A percentile compares a stretch with the other conserved stretches of the same genome.
These are phyloP conservation scores for Ceratina calcarata DNA, from an alignment of 1,140 invertebrate species.

Conservation along the genomic window DNA sequence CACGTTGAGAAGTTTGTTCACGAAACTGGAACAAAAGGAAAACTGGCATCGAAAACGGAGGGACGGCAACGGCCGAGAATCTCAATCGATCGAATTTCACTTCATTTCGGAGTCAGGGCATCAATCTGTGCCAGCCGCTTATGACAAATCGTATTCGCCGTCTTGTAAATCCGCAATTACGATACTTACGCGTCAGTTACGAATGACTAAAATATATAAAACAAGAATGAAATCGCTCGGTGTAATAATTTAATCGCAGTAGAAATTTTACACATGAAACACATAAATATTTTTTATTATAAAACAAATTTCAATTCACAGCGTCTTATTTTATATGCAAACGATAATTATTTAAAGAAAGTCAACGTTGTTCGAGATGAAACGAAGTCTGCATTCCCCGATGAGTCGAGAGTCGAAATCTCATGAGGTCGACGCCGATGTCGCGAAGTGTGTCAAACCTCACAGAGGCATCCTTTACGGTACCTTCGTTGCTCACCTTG, in stretches of 20 bases:
- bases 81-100: conserved; percentile 60
- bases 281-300: conserved; percentile 15
- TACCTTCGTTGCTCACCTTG: conserved; percentile 36
- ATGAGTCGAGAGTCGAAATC: conserved; percentile 21
- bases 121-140: conserved; percentile 31
- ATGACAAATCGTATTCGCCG: conserved; percentile 22
- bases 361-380: background rate
- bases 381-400: background rate
- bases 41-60: conserved; percentile 2
- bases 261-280: conserved; percentile 28
- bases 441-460: conserved; percentile 29
- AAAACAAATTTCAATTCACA: background rate
- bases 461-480: conserved; percentile 40
- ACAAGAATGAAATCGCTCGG: too few species aligned
- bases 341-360: background rate
- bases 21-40: conserved; percentile 57
- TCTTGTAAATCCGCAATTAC: background rate
- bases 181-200: too few species aligned
- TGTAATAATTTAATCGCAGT: background rate
- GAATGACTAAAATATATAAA: background rate
- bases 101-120: conserved; percentile 59
- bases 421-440: conserved; percentile 15
- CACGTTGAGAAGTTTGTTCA: conserved; percentile 26
- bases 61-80: conserved; percentile 37
- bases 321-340: background rate